Percentiles rank a stretch among this genome's conserved stretches.
Evolutionary conservation across 2,113 vertebrate genomes (phyloP).

Genomic region (Todiramphus chloris): DNA sequence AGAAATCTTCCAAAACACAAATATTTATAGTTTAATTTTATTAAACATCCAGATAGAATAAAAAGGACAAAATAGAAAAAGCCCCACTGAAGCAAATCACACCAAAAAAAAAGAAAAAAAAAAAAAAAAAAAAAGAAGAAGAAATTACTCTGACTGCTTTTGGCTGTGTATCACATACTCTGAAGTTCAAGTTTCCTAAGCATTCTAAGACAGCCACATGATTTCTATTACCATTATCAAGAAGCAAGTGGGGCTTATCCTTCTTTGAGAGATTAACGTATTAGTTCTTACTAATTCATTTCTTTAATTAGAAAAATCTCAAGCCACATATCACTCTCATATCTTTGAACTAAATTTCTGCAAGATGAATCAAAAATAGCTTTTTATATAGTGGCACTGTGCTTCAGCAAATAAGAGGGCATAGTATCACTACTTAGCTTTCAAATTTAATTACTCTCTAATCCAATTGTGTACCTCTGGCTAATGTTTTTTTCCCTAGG

Average conservation of each 20-base stretch:
- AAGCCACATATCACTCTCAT: not conserved
- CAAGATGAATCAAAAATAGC: conserved; percentile 10
- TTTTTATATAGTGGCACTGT: not conserved
- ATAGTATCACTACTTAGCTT: not conserved
- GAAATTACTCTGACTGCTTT: not conserved
- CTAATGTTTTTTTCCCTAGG: not conserved
- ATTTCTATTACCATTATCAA: not conserved
- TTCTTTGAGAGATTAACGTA: not conserved
- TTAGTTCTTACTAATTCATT: conserved; percentile 16
- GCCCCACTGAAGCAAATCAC: not conserved
- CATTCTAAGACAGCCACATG: not conserved
- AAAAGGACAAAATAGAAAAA: not conserved
- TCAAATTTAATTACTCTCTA: not conserved
- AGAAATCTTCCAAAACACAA: not conserved
- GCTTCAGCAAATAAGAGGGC: not conserved
- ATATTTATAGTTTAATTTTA: not conserved
- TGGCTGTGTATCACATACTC: not conserved
- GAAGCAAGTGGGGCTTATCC: conserved; percentile 10
- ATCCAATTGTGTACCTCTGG: not conserved
- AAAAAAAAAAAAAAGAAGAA: not conserved
- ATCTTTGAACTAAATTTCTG: not conserved
- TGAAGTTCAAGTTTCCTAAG: not conserved
- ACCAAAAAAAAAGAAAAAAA: no score
- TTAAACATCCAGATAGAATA: not conserved
- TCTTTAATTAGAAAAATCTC: conserved; percentile 38